A percentile compares a stretch with the other conserved stretches of the same genome.
Conservation (phyloP, 1,140 invertebrate species). For the Pseudachorutes palmiensis region DNA sequence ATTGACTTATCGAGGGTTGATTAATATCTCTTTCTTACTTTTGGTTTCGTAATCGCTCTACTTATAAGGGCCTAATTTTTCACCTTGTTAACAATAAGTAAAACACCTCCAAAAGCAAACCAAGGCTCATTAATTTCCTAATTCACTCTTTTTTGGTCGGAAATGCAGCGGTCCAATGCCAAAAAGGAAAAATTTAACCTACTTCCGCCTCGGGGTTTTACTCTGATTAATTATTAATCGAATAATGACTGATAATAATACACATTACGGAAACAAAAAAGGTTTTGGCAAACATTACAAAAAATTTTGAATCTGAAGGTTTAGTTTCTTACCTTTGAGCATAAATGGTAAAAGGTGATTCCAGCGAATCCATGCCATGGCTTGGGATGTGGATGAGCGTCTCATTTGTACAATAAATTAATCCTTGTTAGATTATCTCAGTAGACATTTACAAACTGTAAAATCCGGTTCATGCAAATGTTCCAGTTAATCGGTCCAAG, state of each 20-base stretch:
- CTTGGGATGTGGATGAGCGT: background rate
- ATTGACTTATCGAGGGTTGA: too few species aligned
- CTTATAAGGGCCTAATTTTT: background rate
- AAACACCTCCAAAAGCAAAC: background rate
- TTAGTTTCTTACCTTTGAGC: background rate
- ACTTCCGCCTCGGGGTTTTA: too few species aligned
- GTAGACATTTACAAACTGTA: background rate
- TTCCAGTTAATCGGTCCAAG: too few species aligned
- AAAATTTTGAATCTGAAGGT: background rate
- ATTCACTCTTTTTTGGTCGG: background rate
- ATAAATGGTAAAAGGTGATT: background rate
- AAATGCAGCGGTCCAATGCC: too few species aligned
- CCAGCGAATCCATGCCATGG: background rate
- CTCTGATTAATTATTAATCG: too few species aligned
- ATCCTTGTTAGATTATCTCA: background rate
- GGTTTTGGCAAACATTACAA: background rate
- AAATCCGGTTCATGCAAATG: too few species aligned
- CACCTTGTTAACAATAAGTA: background rate
- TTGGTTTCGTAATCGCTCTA: conserved; percentile 4
- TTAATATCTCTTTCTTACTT: too few species aligned
- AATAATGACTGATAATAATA: too few species aligned
- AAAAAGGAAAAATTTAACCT: too few species aligned
- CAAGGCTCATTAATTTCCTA: background rate
- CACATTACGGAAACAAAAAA: too few species aligned
- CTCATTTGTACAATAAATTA: background rate